Evolutionary conservation across 53 echinoderm and acorn worm species (phyloP).

Genomic region (Echinarachnius parma): DNA sequence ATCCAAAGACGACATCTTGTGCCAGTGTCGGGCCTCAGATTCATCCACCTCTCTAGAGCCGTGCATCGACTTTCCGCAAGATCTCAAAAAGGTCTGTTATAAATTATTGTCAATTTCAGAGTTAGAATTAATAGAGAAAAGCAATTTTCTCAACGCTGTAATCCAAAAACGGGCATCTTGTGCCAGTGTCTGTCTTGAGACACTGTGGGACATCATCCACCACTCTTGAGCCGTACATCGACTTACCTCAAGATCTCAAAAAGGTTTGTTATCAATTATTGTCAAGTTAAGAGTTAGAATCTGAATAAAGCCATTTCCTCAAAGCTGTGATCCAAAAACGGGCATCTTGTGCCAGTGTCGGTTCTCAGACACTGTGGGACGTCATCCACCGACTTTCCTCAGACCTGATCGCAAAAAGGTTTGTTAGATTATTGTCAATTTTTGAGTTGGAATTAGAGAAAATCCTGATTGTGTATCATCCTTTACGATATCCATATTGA

Average conservation of each 20-base stretch:
- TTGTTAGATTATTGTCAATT: no score
- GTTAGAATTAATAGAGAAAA: slow-evolving; percentile 93
- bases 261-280: no score
- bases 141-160: slow-evolving; percentile 88
- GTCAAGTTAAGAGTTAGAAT: no score
- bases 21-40: slow-evolving; percentile 75
- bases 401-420: slow-evolving; percentile 72
- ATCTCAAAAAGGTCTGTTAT: slow-evolving; percentile 73
- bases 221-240: slow-evolving; percentile 73
- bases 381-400: slow-evolving; percentile 81
- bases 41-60: slow-evolving; percentile 65
- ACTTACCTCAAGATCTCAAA: slow-evolving; percentile 71
- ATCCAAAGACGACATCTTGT: slow-evolving; percentile 70
- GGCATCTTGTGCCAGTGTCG: slow-evolving; percentile 66
- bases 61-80: slow-evolving; percentile 77
- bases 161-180: slow-evolving; percentile 69
- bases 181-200: slow-evolving; percentile 73
- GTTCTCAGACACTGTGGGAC: slow-evolving; percentile 64
- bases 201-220: slow-evolving; percentile 80
- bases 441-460: no score
- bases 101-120: no score
- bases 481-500: no score
- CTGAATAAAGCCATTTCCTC: no score
- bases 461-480: no score
- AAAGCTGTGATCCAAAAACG: slow-evolving; percentile 84